Conservation (phyloP, 2,113 vertebrate genomes). For the Phyllostomus discolor region DNA sequence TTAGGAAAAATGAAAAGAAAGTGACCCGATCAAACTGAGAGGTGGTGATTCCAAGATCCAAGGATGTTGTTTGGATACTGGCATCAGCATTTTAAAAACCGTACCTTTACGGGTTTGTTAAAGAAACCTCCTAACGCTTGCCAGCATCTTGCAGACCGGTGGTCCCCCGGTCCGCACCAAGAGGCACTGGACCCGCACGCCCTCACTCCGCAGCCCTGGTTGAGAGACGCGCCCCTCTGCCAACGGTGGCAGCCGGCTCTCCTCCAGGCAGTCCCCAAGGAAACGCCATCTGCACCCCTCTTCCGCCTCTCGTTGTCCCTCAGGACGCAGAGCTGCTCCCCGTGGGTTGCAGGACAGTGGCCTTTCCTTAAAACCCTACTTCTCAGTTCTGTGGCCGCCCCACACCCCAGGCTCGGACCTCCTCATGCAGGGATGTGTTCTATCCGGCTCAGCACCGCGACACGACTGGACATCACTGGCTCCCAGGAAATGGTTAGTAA, state of each 20-base stretch:
- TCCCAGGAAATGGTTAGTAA: neutral
- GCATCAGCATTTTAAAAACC: neutral
- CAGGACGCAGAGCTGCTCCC: neutral
- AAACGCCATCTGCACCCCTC: neutral
- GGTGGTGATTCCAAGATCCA: neutral
- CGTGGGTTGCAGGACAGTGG: neutral
- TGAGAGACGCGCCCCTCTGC: neutral
- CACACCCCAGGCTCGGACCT: neutral
- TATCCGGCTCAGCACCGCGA: too few relatives aligned
- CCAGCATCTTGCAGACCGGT: neutral
- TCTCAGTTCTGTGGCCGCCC: too few relatives aligned
- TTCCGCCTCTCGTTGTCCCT: fast-evolving
- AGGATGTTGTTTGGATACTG: neutral
- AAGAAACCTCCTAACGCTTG: neutral
- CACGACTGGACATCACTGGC: neutral
- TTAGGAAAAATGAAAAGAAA: neutral
- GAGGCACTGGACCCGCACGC: neutral
- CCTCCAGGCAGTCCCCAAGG: neutral
- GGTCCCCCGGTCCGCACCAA: neutral
- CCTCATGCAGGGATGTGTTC: too few relatives aligned
- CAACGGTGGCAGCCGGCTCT: neutral
- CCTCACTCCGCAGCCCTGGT: neutral
- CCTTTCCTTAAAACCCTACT: neutral
- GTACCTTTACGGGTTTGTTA: neutral
- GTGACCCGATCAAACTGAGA: neutral